Conservation (phyloP, 2,888 invertebrate genomes). For the Dryococelus australis region DNA sequence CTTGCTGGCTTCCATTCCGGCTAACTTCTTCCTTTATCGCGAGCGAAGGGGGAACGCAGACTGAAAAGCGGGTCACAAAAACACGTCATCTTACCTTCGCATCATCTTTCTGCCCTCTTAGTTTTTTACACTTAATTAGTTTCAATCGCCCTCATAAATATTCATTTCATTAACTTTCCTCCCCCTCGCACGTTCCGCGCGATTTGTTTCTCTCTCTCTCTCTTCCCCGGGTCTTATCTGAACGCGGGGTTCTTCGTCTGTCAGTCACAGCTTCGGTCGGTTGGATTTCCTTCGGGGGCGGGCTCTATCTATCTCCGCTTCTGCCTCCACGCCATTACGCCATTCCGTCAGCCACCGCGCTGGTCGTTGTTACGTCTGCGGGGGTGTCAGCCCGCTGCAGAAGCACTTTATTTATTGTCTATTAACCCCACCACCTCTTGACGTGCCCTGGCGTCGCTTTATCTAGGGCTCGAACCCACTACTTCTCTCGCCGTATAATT, state of each 20-base stretch:
- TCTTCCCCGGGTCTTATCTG: slow-evolving; percentile 34
- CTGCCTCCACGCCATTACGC: not conserved
- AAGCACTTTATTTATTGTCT: too few relatives aligned
- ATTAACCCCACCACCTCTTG: too few relatives aligned
- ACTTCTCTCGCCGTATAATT: too few relatives aligned
- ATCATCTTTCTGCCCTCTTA: slow-evolving; percentile 27
- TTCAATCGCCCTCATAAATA: slow-evolving; percentile 34
- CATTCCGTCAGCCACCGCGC: not conserved
- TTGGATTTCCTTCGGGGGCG: not conserved
- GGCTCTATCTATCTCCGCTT: not conserved
- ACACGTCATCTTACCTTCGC: slow-evolving; percentile 28
- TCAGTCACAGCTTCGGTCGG: slow-evolving; percentile 6
- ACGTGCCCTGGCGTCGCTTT: too few relatives aligned
- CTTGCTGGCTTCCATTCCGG: not conserved
- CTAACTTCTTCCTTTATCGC: not conserved
- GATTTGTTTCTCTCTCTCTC: slow-evolving; percentile 42
- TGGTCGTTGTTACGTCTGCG: not conserved
- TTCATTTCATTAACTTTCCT: slow-evolving; percentile 32
- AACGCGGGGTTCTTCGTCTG: slow-evolving; percentile 21
- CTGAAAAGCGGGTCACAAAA: slow-evolving; percentile 22
- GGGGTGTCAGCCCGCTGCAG: not conserved
- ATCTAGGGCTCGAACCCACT: too few relatives aligned
- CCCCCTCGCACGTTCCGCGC: slow-evolving; percentile 36
- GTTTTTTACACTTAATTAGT: slow-evolving; percentile 34
- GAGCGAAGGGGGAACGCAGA: not conserved